Evolutionary conservation across 2,888 invertebrate species (phyloP).

Genomic region (Tenthredo amoena): DNA sequence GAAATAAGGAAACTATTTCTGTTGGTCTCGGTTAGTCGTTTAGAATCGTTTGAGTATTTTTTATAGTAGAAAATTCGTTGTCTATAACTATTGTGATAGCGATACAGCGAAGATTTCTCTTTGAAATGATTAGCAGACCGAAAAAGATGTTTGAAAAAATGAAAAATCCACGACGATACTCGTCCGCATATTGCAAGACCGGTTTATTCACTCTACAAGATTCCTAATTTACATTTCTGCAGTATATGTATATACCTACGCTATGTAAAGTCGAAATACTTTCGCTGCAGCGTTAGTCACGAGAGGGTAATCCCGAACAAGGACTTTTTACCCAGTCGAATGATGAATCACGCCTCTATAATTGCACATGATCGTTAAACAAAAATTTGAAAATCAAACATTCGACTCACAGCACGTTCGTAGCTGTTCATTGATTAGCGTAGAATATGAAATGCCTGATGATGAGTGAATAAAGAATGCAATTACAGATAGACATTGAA

Average conservation of each 20-base stretch:
- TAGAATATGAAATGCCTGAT: not conserved
- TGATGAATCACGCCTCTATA: conserved; percentile 28
- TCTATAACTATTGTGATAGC: too few relatives aligned
- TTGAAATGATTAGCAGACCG: not conserved
- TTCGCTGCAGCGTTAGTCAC: conserved; percentile 30
- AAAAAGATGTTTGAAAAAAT: not conserved
- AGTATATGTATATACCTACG: not conserved
- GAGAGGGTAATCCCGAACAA: conserved; percentile 1
- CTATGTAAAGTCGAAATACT: not conserved
- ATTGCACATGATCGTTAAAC: not conserved
- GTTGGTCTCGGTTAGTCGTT: not conserved
- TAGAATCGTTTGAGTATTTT: not conserved
- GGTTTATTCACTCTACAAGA: not conserved
- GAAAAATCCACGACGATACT: not conserved
- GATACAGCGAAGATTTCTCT: too few relatives aligned
- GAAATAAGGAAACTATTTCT: not conserved
- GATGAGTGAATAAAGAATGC: not conserved
- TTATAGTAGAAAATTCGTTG: not conserved
- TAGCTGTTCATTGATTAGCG: not conserved
- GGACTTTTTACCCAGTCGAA: not conserved
- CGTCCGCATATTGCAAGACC: not conserved
- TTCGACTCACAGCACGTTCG: not conserved
- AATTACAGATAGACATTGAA: not conserved
- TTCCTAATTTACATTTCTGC: conserved; percentile 7
- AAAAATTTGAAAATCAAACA: not conserved